phyloP scores from a whole-genome alignment of 2,888 invertebrate species.

The Megaustenia siamemsis region DNA sequence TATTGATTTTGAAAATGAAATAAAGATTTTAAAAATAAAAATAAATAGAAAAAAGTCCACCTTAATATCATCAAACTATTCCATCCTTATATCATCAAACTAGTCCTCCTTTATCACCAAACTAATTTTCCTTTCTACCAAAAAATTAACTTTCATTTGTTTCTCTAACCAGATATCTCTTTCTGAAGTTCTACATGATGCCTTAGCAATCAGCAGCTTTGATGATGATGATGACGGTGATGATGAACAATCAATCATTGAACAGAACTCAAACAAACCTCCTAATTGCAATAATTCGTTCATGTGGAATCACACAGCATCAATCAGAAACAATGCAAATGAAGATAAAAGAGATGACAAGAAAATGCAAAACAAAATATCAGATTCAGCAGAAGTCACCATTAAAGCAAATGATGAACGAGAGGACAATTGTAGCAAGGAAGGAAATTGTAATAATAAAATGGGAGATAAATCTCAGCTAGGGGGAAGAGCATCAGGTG shows the following conservation, averaged over 20 bases:
- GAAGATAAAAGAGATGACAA: no score
- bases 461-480: background rate
- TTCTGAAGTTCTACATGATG: conserved; percentile 58
- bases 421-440: no score
- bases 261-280: background rate
- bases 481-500: background rate
- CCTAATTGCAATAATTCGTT: conserved; percentile 5
- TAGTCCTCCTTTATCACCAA: no score
- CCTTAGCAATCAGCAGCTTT: conserved; percentile 52
- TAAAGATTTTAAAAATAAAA: no score
- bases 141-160: background rate
- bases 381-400: no score
- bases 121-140: background rate
- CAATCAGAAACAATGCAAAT: background rate
- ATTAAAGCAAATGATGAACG: background rate
- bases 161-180: conserved; percentile 50
- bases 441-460: background rate
- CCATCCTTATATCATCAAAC: no score
- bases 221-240: conserved; percentile 47
- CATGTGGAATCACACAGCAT: background rate
- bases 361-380: background rate
- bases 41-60: no score
- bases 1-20: no score
- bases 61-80: no score
- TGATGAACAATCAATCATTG: conserved; percentile 47